Evolutionary conservation across 2,113 vertebrate genomes (phyloP).

Genomic region (Pterocles orientalis): DNA sequence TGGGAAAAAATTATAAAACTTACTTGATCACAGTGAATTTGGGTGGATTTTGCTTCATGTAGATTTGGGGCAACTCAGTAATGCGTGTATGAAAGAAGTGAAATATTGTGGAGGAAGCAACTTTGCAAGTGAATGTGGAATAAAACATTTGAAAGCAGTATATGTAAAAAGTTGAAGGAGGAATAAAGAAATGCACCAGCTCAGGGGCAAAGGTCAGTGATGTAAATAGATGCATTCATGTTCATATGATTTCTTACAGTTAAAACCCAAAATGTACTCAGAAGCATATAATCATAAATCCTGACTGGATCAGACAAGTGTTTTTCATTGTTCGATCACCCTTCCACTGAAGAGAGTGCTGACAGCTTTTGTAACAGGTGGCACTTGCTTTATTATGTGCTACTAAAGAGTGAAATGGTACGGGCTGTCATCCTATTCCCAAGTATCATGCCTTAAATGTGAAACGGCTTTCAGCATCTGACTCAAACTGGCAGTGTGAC

Average conservation of each 20-base stretch:
- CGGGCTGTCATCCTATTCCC: constrained; percentile 24
- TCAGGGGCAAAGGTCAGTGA: background rate
- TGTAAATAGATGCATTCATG: background rate
- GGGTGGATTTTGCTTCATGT: background rate
- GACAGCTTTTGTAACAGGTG: constrained; percentile 55
- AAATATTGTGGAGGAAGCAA: background rate
- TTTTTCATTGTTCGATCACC: constrained; percentile 14
- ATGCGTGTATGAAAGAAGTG: background rate
- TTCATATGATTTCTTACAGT: background rate
- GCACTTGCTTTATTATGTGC: constrained; percentile 56
- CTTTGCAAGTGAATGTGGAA: background rate
- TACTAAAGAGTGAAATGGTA: constrained; percentile 30
- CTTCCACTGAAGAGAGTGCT: background rate
- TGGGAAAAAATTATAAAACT: background rate
- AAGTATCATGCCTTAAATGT: constrained; percentile 29
- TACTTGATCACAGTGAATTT: background rate
- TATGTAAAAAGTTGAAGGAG: background rate
- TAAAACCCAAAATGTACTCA: background rate
- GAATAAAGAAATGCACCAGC: background rate
- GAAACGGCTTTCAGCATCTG: constrained; percentile 18
- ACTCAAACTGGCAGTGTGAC: background rate
- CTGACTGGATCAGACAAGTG: background rate
- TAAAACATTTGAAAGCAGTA: background rate
- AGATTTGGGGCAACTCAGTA: background rate
- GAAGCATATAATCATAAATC: constrained; percentile 32